A percentile compares a stretch with the other conserved stretches of the same genome.
Evolutionary conservation across 2,797 vertebrate species (phyloP).

Genomic region (Epinephelus coioides): DNA sequence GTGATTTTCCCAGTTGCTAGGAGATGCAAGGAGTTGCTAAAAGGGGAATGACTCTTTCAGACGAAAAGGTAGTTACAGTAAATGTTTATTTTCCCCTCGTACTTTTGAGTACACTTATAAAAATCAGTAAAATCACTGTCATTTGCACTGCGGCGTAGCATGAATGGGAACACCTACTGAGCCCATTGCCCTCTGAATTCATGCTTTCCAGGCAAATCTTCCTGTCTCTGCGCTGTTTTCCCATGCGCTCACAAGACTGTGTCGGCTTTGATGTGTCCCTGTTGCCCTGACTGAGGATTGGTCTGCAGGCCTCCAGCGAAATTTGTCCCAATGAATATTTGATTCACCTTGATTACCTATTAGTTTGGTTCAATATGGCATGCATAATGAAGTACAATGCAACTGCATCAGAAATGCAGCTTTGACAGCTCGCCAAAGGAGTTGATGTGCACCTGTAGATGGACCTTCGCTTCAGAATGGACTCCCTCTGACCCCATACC

Average conservation of each 20-base stretch:
- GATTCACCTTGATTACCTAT: slow-evolving; percentile 79
- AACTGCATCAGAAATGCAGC: slow-evolving; percentile 41
- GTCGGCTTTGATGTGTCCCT: slow-evolving; percentile 53
- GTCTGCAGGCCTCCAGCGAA: slow-evolving; percentile 58
- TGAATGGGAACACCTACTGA: slow-evolving; percentile 11
- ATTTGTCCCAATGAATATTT: slow-evolving; percentile 81
- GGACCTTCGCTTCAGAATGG: slow-evolving; percentile 14
- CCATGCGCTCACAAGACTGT: slow-evolving; percentile 12
- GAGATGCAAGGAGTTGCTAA: slow-evolving; percentile 41
- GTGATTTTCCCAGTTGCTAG: slow-evolving; percentile 45
- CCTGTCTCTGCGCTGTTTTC: background rate
- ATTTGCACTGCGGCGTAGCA: background rate
- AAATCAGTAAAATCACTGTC: slow-evolving; percentile 5
- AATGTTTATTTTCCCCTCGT: background rate
- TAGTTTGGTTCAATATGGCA: slow-evolving; percentile 76
- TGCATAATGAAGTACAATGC: slow-evolving; percentile 74
- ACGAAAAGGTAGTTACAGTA: slow-evolving; percentile 2
- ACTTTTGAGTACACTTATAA: background rate
- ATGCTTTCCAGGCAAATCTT: slow-evolving; percentile 21
- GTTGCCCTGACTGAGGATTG: slow-evolving; percentile 23
- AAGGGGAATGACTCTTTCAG: slow-evolving; percentile 15
- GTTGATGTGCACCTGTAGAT: slow-evolving; percentile 13
- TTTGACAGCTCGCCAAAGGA: slow-evolving; percentile 33
- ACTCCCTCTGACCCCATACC: background rate
- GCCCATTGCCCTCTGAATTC: slow-evolving; percentile 5